Evolutionary conservation across 2,797 vertebrate species (phyloP).

Genomic region (Sparus aurata): DNA sequence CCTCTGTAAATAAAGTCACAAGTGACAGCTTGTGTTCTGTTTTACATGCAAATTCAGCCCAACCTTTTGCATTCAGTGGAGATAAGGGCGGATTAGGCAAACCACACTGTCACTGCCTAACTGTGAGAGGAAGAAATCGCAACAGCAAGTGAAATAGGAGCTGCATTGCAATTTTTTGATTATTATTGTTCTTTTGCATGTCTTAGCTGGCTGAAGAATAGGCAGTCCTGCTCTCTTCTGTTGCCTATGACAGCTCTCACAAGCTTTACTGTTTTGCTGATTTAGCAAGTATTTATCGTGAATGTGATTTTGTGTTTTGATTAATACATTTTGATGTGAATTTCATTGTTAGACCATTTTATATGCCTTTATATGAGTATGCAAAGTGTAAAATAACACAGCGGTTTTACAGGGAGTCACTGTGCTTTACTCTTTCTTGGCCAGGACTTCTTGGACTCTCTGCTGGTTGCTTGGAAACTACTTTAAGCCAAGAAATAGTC

Average conservation of each 20-base stretch:
- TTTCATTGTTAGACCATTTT: background rate
- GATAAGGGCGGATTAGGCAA: constrained; percentile 64
- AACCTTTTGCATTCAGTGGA: constrained; percentile 66
- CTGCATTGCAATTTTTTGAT: constrained; percentile 4
- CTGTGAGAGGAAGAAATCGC: constrained; percentile 46
- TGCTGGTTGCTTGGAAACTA: background rate
- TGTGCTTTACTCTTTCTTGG: background rate
- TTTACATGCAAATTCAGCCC: constrained; percentile 66
- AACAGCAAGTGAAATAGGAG: constrained; percentile 50
- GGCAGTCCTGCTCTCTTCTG: constrained; percentile 1
- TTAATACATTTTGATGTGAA: constrained; percentile 3
- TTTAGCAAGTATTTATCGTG: constrained; percentile 27
- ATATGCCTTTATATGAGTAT: background rate
- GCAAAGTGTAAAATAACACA: background rate
- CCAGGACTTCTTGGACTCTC: background rate
- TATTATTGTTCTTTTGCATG: constrained; percentile 47
- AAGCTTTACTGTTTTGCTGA: background rate
- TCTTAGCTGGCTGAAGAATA: constrained; percentile 54
- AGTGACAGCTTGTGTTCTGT: constrained; percentile 68
- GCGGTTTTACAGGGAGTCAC: background rate
- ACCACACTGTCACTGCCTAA: constrained; percentile 60
- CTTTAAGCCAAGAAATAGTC: background rate
- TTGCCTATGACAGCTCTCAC: constrained; percentile 34
- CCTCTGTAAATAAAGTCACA: constrained; percentile 72
- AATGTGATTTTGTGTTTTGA: constrained; percentile 21